These are phyloP conservation scores for Iphiclides podalirius DNA, from an alignment of 2,888 invertebrate genomes.

Conservation along the genomic window DNA sequence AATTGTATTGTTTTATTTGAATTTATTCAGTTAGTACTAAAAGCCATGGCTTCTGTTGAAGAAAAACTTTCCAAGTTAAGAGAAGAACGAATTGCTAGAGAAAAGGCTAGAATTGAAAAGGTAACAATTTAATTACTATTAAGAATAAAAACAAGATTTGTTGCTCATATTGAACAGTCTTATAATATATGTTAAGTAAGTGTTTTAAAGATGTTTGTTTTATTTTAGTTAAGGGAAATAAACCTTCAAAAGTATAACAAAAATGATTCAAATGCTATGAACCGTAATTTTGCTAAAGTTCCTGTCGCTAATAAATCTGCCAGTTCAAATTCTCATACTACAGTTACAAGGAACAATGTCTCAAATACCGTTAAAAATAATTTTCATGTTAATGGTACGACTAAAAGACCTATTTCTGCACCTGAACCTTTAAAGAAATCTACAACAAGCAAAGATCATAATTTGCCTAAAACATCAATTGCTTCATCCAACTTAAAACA, in stretches of 20 bases:
- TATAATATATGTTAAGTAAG: no score
- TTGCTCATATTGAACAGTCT: no score
- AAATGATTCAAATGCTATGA: slow-evolving; percentile 4
- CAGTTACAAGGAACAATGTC: slow-evolving; percentile 20
- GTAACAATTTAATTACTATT: no score
- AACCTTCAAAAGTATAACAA: slow-evolving; percentile 61
- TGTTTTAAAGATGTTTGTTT: no score
- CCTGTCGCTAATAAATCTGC: slow-evolving; percentile 29
- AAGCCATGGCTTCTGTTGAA: slow-evolving; percentile 41
- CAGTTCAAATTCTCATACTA: slow-evolving; percentile 26
- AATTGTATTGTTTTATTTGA: no score
- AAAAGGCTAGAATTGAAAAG: slow-evolving; percentile 65
- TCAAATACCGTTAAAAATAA: slow-evolving; percentile 35
- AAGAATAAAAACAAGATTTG: no score
- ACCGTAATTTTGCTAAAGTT: neutral
- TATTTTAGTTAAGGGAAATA: slow-evolving; percentile 55
- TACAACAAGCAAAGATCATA: neutral
- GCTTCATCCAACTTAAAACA: no score
- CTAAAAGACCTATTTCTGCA: slow-evolving; percentile 37
- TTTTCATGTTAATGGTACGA: slow-evolving; percentile 34
- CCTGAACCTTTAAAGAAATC: slow-evolving; percentile 29
- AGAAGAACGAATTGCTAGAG: slow-evolving; percentile 60
- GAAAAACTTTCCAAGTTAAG: slow-evolving; percentile 51
- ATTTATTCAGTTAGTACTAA: no score
- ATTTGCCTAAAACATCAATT: neutral